Base-by-base conservation (phyloP, 2,797 vertebrate species). In the Eidolon dupreanum region DNA sequence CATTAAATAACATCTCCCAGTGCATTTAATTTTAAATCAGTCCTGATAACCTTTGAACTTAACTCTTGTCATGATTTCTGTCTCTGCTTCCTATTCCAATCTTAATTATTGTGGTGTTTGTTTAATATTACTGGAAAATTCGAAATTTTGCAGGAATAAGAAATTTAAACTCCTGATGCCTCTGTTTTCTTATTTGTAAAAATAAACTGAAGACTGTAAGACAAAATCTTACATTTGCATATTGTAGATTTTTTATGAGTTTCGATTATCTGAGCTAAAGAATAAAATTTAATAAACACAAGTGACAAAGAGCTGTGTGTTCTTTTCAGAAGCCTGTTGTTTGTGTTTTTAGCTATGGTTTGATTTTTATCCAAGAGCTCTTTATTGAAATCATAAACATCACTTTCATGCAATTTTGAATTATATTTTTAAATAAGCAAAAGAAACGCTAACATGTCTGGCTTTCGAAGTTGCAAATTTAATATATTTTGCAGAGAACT, bases 121-220 rank as follows among this genome's bases (percentile, higher is more conserved):
- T 57, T 74, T 55, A 92, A 43, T 17, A 8, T 36, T 84, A 68
- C 36, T 19, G 4, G 20, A 73, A 88, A 92, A 68, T 8, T 43
- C 75, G 3, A 9, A 33, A 33, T 88, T 65, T 92, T 88, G 3
- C 46, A 8, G 41, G 8, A 79, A 61, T 41, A 94, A 73, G 53
- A 88, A 75, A 68, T 41, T 26, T 53, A 66, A 70, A 71, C 17
- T 81, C 4, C 6, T 63, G 10, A 10, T 74, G 15, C 8, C 16
- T 70, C 10, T 51, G 33, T 74, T 90, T 78, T 12, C 26, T 82
- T 95, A 51, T 49, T 41, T 89, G 26, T 94, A 92, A 87, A 95
- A 87, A 73, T 38, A 79, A 17, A 70, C 24, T 75, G 26, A 65
- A 49, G 8, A 89, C 51, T 66, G 93, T 79, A 78, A 83, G 53